Conservation (phyloP, 2,888 invertebrate genomes). For the Andrena minutula region DNA sequence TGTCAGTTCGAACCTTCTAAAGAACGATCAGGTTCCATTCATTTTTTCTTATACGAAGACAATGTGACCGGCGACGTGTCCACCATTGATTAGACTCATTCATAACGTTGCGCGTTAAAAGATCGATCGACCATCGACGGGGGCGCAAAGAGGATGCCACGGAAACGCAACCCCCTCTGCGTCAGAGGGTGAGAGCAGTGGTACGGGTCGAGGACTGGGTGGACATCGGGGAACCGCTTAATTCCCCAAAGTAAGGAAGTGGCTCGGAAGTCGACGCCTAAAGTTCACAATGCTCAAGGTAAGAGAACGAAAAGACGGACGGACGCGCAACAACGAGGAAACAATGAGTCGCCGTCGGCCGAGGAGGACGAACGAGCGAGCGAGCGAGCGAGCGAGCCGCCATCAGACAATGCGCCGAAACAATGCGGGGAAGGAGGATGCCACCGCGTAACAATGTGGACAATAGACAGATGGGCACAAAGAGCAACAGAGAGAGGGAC, state of each 20-base stretch:
- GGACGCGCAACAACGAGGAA: constrained; percentile 75
- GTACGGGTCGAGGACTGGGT: constrained; percentile 6
- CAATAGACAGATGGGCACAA: constrained; percentile 79
- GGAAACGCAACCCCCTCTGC: too few species aligned
- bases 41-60: background rate
- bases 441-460: constrained; percentile 80
- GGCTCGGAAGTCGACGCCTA: constrained; percentile 56
- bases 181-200: constrained; percentile 13
- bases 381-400: constrained; percentile 70
- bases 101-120: background rate
- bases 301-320: constrained; percentile 66
- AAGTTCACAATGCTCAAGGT: constrained; percentile 61
- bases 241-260: constrained; percentile 56
- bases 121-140: background rate
- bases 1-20: background rate
- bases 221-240: constrained; percentile 52
- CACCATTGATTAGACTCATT: too few species aligned
- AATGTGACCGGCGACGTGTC: background rate
- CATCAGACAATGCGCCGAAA: constrained; percentile 81
- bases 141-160: background rate
- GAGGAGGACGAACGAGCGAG: constrained; percentile 74
- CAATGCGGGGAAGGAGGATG: constrained; percentile 80
- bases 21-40: constrained; percentile 5
- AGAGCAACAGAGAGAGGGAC: constrained; percentile 61
- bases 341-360: constrained; percentile 77